Percentiles rank a stretch among this genome's conserved stretches.
phyloP scores from a whole-genome alignment of 2,113 vertebrate species.

The Pteronura brasiliensis region DNA sequence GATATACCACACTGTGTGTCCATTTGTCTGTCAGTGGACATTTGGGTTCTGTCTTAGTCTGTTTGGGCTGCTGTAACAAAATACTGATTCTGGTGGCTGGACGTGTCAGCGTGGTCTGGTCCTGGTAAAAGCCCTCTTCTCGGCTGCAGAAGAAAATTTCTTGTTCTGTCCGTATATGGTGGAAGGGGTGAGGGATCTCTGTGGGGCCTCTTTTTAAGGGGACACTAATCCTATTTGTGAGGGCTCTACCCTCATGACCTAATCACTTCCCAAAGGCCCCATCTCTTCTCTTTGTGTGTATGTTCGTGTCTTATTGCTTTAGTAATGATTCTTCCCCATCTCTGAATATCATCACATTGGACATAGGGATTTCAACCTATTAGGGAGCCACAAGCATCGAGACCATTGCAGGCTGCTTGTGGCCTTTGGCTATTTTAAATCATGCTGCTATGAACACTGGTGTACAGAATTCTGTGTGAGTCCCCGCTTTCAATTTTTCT shows the following conservation, averaged over 20 bases:
- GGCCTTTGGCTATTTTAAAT: background rate
- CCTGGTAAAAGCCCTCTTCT: background rate
- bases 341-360: background rate
- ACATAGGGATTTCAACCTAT: background rate
- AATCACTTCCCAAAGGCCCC: background rate
- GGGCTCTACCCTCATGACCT: background rate
- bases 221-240: background rate
- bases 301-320: background rate
- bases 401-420: background rate
- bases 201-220: background rate
- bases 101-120: background rate
- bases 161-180: background rate
- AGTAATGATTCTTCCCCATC: background rate
- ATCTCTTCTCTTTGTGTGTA: background rate
- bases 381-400: background rate
- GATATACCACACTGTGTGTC: background rate
- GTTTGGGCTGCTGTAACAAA: background rate
- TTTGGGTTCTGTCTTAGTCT: background rate
- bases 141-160: background rate
- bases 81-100: background rate
- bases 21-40: background rate
- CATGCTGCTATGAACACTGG: background rate
- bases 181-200: background rate
- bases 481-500: background rate
- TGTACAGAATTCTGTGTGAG: background rate